Conservation (phyloP, 1,140 invertebrate species). For the Brachionus rotundiformis region DNA sequence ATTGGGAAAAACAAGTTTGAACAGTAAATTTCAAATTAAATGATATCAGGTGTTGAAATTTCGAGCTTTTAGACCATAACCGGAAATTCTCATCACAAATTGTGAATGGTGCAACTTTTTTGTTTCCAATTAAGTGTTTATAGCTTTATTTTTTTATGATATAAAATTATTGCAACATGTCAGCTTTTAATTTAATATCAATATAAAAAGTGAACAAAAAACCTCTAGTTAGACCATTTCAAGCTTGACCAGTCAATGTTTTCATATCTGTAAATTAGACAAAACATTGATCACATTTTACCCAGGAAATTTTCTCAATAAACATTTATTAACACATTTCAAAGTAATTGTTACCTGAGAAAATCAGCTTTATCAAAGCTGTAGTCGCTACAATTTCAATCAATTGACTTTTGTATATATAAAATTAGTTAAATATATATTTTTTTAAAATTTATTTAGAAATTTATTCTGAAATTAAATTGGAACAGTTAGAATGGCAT, state of each 20-base stretch:
- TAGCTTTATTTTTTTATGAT: conserved; percentile 47
- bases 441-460: neutral
- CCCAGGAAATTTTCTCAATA: neutral
- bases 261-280: neutral
- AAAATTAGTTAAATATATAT: neutral
- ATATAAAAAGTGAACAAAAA: neutral
- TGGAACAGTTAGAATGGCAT: conserved; percentile 8
- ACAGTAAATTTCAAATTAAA: conserved; percentile 22
- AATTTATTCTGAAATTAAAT: neutral
- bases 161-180: conserved; percentile 46
- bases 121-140: conserved; percentile 49
- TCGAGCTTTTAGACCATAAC: neutral
- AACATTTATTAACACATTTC: conserved; percentile 3
- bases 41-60: conserved; percentile 40
- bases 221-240: neutral
- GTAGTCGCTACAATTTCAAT: conserved; percentile 25
- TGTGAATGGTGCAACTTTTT: neutral
- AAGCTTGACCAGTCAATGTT: neutral
- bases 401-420: neutral
- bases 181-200: conserved; percentile 50
- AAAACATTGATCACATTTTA: conserved; percentile 19
- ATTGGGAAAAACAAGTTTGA: conserved; percentile 30
- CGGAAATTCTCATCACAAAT: conserved; percentile 11
- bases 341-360: neutral
- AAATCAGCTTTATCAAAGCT: conserved; percentile 42